phyloP scores from a whole-genome alignment of 2,113 vertebrate species.

The Promerops cafer region DNA sequence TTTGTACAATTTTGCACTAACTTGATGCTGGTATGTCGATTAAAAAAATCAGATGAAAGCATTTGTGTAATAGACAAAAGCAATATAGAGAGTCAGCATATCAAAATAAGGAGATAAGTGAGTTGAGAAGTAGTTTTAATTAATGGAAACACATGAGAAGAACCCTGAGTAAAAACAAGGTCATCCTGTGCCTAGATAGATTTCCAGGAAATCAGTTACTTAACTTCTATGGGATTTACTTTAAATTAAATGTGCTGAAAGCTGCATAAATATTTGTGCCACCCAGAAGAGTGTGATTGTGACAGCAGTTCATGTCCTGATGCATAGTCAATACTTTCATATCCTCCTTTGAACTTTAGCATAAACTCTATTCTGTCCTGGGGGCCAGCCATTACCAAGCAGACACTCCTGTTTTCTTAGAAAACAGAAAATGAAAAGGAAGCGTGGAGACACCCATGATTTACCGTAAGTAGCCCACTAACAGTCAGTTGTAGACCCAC shows the following conservation, averaged over 20 bases:
- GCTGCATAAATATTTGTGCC: conserved; percentile 60
- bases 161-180: neutral
- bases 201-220: conserved; percentile 1
- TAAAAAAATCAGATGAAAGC: neutral
- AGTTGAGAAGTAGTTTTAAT: neutral
- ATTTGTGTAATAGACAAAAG: neutral
- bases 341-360: conserved; percentile 60
- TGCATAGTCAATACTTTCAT: conserved; percentile 36
- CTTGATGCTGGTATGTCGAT: neutral
- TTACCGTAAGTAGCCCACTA: neutral
- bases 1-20: neutral
- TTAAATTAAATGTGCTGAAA: conserved; percentile 44
- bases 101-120: neutral
- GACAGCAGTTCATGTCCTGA: conserved; percentile 28
- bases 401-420: conserved; percentile 49
- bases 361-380: conserved; percentile 18
- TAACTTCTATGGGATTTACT: neutral
- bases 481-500: neutral
- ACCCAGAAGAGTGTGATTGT: conserved; percentile 21
- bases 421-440: conserved; percentile 26
- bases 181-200: neutral
- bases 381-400: neutral
- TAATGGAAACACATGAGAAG: neutral
- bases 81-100: neutral
- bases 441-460: neutral